Evolutionary conservation across 2,888 invertebrate species (phyloP).

Genomic region (Oxytorus armatus): DNA sequence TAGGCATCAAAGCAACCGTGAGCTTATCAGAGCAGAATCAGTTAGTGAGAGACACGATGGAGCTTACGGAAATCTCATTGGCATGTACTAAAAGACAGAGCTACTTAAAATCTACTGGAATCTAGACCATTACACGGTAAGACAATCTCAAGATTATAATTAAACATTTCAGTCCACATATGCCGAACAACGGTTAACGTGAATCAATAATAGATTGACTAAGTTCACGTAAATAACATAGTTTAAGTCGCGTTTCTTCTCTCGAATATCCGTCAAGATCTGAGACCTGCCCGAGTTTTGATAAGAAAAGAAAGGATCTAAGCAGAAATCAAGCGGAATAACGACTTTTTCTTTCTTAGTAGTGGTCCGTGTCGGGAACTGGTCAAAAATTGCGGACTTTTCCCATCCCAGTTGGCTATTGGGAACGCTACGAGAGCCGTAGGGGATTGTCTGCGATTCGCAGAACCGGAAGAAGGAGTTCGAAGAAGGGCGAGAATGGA

Average conservation of each 20-base stretch:
- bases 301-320: too few species aligned
- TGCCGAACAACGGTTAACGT: too few species aligned
- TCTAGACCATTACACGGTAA: not conserved
- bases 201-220: too few species aligned
- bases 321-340: not conserved
- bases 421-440: slow-evolving; percentile 11
- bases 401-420: slow-evolving; percentile 11
- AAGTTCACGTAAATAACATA: too few species aligned
- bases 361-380: slow-evolving; percentile 3
- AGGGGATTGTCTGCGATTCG: slow-evolving; percentile 7
- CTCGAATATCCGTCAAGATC: too few species aligned
- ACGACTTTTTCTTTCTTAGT: slow-evolving; percentile 13
- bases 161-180: too few species aligned
- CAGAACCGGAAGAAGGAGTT: slow-evolving; percentile 13
- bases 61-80: not conserved
- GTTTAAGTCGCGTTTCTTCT: too few species aligned
- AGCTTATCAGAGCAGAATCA: not conserved
- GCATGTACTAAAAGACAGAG: too few species aligned
- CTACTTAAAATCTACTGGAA: too few species aligned
- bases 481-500: slow-evolving; percentile 16
- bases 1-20: not conserved
- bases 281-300: too few species aligned
- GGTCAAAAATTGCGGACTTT: too few species aligned
- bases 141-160: not conserved
- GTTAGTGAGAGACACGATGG: not conserved